These are phyloP conservation scores for Eupeodes corollae DNA, from an alignment of 1,140 invertebrate genomes.

Conservation along the genomic window DNA sequence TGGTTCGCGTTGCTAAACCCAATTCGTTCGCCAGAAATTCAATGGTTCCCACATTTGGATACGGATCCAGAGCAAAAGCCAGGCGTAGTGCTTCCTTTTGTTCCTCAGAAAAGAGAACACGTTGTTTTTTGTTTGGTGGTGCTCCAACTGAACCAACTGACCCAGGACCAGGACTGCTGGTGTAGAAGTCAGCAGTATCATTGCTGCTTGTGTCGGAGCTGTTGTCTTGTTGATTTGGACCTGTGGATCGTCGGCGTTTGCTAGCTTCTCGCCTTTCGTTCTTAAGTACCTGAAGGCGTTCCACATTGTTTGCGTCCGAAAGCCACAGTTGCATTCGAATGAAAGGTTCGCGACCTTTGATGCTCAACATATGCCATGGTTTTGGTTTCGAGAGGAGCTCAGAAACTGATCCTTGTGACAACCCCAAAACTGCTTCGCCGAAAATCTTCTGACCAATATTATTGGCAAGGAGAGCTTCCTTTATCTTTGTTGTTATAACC, in stretches of 20 bases:
- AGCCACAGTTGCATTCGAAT: constrained; percentile 97
- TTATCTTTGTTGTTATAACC: constrained; percentile 92
- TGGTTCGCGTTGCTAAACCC: constrained; percentile 85
- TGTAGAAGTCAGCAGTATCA: constrained; percentile 80
- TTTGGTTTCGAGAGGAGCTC: constrained; percentile 96
- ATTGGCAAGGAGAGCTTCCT: constrained; percentile 89
- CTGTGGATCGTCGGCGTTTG: constrained; percentile 68
- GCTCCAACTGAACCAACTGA: constrained; percentile 43
- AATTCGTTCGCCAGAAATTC: constrained; percentile 89
- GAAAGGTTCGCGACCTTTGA: constrained; percentile 95
- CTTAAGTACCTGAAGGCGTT: constrained; percentile 72
- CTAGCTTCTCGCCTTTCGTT: constrained; percentile 82
- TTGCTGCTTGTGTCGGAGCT: constrained; percentile 77
- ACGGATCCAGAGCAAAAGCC: constrained; percentile 90
- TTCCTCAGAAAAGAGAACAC: constrained; percentile 93
- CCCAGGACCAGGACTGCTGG: constrained; percentile 64
- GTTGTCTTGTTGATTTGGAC: constrained; percentile 67
- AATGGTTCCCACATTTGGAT: constrained; percentile 89
- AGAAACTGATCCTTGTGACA: constrained; percentile 94
- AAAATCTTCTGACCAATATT: constrained; percentile 98
- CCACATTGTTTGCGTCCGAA: constrained; percentile 86
- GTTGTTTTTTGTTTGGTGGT: constrained; percentile 76
- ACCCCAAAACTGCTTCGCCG: constrained; percentile 88
- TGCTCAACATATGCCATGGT: constrained; percentile 98
- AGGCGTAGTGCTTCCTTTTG: constrained; percentile 92